Conservation (phyloP, 2,888 invertebrate genomes). For the Polymixis lichenea region DNA sequence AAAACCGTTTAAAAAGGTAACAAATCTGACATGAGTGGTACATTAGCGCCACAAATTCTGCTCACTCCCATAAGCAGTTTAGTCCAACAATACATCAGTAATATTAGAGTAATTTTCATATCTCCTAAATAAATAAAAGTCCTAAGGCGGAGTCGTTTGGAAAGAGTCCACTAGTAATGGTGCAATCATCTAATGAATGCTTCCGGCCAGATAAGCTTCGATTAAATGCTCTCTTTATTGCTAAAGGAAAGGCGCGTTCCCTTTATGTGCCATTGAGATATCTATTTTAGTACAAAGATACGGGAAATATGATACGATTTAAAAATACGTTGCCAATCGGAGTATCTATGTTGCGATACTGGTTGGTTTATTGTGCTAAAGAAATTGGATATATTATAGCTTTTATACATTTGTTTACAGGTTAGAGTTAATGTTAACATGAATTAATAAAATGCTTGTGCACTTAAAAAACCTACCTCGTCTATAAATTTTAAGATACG, state of each 20-base stretch:
- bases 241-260: slow-evolving; percentile 88
- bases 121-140: slow-evolving; percentile 71
- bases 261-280: slow-evolving; percentile 89
- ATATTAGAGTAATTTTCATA: slow-evolving; percentile 62
- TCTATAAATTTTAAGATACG: slow-evolving; percentile 11
- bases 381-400: slow-evolving; percentile 24
- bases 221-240: slow-evolving; percentile 90
- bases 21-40: no score
- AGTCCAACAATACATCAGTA: not conserved
- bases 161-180: slow-evolving; percentile 87
- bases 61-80: not conserved
- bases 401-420: not conserved
- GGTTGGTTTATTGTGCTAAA: slow-evolving; percentile 35
- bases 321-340: slow-evolving; percentile 47
- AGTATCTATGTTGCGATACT: slow-evolving; percentile 29
- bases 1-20: no score
- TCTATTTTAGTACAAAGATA: slow-evolving; percentile 79
- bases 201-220: slow-evolving; percentile 90
- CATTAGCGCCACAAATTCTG: not conserved
- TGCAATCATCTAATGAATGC: slow-evolving; percentile 91
- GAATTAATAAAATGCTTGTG: not conserved
- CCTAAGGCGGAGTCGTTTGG: slow-evolving; percentile 75
- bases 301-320: slow-evolving; percentile 70
- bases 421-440: not conserved
- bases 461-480: not conserved